Evolutionary conservation across 2,797 vertebrate genomes (phyloP).

Genomic region (Amazonetta brasiliensis): DNA sequence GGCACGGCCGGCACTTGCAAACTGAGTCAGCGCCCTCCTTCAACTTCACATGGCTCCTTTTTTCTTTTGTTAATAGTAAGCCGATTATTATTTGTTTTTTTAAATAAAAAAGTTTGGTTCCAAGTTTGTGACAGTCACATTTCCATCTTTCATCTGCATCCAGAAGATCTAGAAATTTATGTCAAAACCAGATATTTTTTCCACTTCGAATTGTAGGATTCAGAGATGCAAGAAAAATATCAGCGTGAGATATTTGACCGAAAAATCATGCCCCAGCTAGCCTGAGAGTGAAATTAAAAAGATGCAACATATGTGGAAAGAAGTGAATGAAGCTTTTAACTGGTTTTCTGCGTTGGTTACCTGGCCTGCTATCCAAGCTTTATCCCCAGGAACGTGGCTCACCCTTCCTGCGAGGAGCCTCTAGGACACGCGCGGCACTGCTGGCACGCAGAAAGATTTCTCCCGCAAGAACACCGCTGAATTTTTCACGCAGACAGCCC

Average conservation of each 20-base stretch:
- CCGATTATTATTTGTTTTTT: background rate
- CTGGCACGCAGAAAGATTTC: rapidly evolving
- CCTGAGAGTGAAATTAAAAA: background rate
- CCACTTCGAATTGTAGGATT: background rate
- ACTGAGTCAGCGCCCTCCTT: background rate
- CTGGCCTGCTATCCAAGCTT: background rate
- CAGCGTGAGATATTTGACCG: rapidly evolving
- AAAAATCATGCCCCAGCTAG: rapidly evolving
- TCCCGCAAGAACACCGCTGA: background rate
- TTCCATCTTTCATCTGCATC: background rate
- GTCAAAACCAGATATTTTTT: background rate
- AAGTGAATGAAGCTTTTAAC: background rate
- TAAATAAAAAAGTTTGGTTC: background rate
- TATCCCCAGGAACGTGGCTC: rapidly evolving
- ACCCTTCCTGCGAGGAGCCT: background rate
- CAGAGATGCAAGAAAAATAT: background rate
- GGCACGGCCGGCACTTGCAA: background rate
- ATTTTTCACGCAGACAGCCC: rapidly evolving
- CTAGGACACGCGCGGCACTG: rapidly evolving
- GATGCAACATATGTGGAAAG: background rate
- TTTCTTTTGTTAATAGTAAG: background rate
- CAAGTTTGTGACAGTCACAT: background rate
- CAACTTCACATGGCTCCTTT: background rate
- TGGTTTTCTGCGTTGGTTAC: background rate
- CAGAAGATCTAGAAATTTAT: background rate